Evolutionary conservation across 2,888 invertebrate genomes (phyloP).

Genomic region (Leptothorax acervorum): DNA sequence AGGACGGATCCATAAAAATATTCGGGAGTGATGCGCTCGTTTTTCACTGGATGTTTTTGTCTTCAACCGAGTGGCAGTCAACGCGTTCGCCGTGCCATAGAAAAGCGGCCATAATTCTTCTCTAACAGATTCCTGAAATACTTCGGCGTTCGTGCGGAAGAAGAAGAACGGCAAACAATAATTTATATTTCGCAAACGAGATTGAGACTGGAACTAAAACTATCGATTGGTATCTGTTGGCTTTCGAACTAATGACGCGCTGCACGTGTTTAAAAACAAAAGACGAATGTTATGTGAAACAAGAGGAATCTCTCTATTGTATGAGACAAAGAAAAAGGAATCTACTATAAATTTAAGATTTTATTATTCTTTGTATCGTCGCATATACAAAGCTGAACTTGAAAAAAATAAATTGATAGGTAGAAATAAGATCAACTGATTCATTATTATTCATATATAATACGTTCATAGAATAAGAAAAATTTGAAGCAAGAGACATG

Average conservation of each 20-base stretch:
- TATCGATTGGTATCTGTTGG: constrained; percentile 13
- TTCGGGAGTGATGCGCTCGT: constrained; percentile 35
- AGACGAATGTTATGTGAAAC: neutral
- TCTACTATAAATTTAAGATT: constrained; percentile 64
- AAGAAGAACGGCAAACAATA: constrained; percentile 29
- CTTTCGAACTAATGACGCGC: neutral
- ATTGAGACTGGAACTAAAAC: constrained; percentile 38
- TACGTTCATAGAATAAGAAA: neutral
- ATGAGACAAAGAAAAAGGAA: neutral
- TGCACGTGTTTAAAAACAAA: neutral
- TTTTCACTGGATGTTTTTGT: constrained; percentile 47
- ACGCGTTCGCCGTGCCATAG: neutral
- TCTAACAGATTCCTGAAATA: constrained; percentile 47
- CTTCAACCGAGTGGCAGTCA: constrained; percentile 13
- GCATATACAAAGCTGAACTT: neutral
- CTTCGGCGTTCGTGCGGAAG: constrained; percentile 1
- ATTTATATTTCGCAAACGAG: constrained; percentile 49
- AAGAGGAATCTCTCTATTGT: neutral
- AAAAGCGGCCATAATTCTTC: constrained; percentile 26
- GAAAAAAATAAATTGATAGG: neutral
- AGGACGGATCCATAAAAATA: constrained; percentile 35
- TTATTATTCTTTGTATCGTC: constrained; percentile 56
- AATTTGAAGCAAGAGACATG: neutral
- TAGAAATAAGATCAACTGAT: neutral
- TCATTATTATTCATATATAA: neutral